Base-by-base conservation (phyloP, 2,113 vertebrate genomes). In the Casuarius casuarius region DNA sequence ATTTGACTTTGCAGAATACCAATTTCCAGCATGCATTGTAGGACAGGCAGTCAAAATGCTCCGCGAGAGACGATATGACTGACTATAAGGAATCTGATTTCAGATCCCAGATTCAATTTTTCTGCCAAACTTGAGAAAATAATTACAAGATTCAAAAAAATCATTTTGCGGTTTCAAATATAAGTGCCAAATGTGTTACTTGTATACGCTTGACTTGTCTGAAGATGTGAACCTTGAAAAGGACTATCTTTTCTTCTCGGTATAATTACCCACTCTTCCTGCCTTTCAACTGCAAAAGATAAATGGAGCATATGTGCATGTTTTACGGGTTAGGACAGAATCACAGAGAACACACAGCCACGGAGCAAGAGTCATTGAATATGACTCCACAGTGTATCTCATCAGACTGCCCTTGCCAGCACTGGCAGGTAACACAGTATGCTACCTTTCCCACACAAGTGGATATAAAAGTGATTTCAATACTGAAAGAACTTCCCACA, bases 111-210 rank as follows among this genome's bases (percentile, higher is more conserved):
- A 97, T 95, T 74, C 92, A 96, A 95, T 96, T 93, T 96, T 93
- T 97, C 81, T 96, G 90, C 76, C 92, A 97, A 97, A 95, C 73
- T 90, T 94, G 90, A 96, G 65, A 95, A 90, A 96, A 94, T 94
- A 95, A 97, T 96, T 88, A 59, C 86, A 95, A 97, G 95, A 95
- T 92, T 87, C 61, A 95, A 94, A 94, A 94, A 93, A 97, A 93
- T 52, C 73, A 81, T 88, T 86, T 94, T 91, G 58, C 88, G 86
- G 31, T 94, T 97, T 95, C 87, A 87, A 86, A 83, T 92, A 5
- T 78, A 97, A 95, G 62, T 81, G 92, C n/a, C 76, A 93, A 95
- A 79, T 54, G 61, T 59, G 63, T 87, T 66, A 26, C 82, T 97
- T 90, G 68, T 82, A 68, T 89, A 91, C 44, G 76, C 93, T 92